Evolutionary conservation across 1,140 invertebrate species (phyloP), one percentile per base, ranked within the genome.

Genomic region (Bombus fervidus): DNA sequence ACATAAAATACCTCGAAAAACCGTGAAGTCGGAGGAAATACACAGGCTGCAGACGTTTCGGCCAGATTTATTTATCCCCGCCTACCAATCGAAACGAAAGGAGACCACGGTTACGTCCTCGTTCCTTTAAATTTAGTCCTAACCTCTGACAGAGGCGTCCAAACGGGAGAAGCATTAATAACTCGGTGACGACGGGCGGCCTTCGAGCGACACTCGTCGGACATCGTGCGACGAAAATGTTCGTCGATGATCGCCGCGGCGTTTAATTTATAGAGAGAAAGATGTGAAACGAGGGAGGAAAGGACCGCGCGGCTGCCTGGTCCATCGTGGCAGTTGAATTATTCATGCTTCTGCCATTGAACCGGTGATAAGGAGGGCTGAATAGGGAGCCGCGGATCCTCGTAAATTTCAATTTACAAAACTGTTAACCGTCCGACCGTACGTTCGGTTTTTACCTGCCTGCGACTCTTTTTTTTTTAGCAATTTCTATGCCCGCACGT

Each of bases 361-460:
- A 86, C 86, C 83, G 82, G 88, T 90, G 90, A 86, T 86, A 89
- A 92, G 86, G 88, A 87, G 78, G 86, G 81, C 53, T 73, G 86
- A 78, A 82, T 77, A 78, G 80, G 82, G 77, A 74, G 64, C 69
- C 75, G 37, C 68, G 62, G 66, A 39, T 31, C 64, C 87, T 83
- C 91, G 88, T 92, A 92, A 92, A 93, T 93, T 93, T 89, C 91
- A 92, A 93, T 93, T 93, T 93, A 92, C 91, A 89, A 91, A 92
- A 93, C 91, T 93, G 91, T 92, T 93, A 92, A 93, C 85, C 89
- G 87, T 37, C 47, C 73, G 83, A 41, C 34, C 43, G 18, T 53
- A 81, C 62, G 89, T 88, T 79, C 83, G 90, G 73, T 89, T 88
- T 83, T 73, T 68, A 68, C 66, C 66, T 68, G 66, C 15, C 66